These are phyloP conservation scores for Rhinoderma darwinii DNA, from an alignment of 2,113 vertebrate genomes.

Conservation along the genomic window DNA sequence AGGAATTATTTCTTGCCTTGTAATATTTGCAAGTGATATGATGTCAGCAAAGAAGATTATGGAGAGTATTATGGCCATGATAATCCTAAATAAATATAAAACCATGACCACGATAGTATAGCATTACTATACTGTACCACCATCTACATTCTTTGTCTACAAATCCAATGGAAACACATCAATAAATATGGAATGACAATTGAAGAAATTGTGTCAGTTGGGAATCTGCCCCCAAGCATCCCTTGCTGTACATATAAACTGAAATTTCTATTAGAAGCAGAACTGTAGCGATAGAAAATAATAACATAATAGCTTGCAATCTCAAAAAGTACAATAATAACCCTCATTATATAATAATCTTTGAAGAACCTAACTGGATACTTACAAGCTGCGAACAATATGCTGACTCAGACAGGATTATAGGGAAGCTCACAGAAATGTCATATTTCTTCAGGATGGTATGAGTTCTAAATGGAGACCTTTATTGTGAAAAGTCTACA, in stretches of 20 bases:
- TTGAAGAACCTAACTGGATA: neutral
- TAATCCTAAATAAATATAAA: too few relatives aligned
- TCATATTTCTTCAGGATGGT: neutral
- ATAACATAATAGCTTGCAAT: slow-evolving; percentile 2
- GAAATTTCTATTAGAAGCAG: neutral
- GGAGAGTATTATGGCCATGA: too few relatives aligned
- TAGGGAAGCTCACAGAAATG: too few relatives aligned
- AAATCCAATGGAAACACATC: neutral
- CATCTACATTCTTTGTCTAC: too few relatives aligned
- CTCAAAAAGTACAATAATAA: neutral
- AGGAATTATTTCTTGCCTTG: too few relatives aligned
- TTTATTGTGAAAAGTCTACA: neutral
- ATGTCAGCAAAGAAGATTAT: too few relatives aligned
- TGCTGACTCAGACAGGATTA: neutral
- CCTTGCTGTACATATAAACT: neutral
- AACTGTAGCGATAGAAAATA: neutral
- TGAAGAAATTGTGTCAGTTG: neutral
- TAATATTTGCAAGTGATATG: too few relatives aligned
- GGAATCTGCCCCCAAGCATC: neutral
- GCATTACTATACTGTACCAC: too few relatives aligned
- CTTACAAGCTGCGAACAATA: neutral
- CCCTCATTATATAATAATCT: slow-evolving; percentile 5
- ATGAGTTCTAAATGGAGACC: neutral
- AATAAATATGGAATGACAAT: neutral
- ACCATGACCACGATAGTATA: too few relatives aligned